A percentile compares a stretch with the other conserved stretches of the same genome.
Conservation (phyloP, 92 coral and sea anemone genomes). For the Metridium senile region DNA sequence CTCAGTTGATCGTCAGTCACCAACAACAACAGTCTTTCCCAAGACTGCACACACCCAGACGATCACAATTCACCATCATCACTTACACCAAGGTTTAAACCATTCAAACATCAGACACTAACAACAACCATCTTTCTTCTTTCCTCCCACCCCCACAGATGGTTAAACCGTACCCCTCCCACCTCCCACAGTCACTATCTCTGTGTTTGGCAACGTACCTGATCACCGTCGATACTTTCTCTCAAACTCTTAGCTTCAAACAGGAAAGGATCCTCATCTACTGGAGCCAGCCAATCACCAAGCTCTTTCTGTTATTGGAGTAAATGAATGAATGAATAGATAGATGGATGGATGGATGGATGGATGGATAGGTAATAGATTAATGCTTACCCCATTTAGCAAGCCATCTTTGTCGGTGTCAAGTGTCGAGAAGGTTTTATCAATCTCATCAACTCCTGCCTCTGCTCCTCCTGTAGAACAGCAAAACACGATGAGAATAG, state of each 20-base stretch:
- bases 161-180: not conserved
- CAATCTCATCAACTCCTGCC: not conserved
- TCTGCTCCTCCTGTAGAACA: not conserved
- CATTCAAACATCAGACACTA: not conserved
- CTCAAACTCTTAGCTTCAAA: slow-evolving; percentile 38
- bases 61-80: too few relatives aligned
- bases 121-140: not conserved
- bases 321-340: not conserved
- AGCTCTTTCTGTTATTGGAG: slow-evolving; percentile 62
- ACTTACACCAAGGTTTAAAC: too few relatives aligned
- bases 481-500: too few relatives aligned
- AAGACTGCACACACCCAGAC: too few relatives aligned
- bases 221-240: slow-evolving; percentile 34
- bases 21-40: not conserved
- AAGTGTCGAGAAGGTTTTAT: slow-evolving; percentile 4
- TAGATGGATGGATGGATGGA: not conserved
- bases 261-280: slow-evolving; percentile 20
- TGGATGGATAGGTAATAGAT: not conserved
- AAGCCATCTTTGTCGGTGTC: slow-evolving; percentile 39
- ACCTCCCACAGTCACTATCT: not conserved
- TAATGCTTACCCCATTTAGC: slow-evolving; percentile 37
- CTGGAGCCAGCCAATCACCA: slow-evolving; percentile 53
- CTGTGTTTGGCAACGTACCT: slow-evolving; percentile 16
- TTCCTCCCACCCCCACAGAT: not conserved
- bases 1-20: not conserved